Evolutionary conservation across 2,888 invertebrate species (phyloP).

Genomic region (Halictus quadricinctus): DNA sequence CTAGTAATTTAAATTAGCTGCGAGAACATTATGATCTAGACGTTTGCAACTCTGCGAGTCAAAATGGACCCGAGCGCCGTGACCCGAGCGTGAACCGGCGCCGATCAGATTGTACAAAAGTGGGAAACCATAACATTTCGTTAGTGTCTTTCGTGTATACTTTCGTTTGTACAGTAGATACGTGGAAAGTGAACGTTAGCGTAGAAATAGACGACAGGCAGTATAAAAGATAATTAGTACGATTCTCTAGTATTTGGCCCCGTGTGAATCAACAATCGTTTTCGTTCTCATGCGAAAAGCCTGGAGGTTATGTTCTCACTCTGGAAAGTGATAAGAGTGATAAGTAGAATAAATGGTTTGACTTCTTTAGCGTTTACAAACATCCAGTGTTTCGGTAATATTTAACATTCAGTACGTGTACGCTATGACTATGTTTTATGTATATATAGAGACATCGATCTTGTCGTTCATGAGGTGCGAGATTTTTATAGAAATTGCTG

Average conservation of each 20-base stretch:
- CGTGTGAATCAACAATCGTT: slow-evolving; percentile 48
- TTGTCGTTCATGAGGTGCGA: not conserved
- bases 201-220: slow-evolving; percentile 47
- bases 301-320: not conserved
- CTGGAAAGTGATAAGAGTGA: not conserved
- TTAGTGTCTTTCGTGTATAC: slow-evolving; percentile 19
- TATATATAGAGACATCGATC: not conserved
- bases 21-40: not conserved
- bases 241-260: slow-evolving; percentile 51
- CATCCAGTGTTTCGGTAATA: not conserved
- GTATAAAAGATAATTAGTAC: slow-evolving; percentile 26
- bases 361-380: not conserved
- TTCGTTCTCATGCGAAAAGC: slow-evolving; percentile 33
- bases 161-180: slow-evolving; percentile 30
- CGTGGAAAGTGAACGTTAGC: slow-evolving; percentile 43
- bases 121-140: slow-evolving; percentile 29
- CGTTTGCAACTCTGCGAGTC: not conserved
- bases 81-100: not conserved
- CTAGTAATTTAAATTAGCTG: not conserved
- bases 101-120: slow-evolving; percentile 22
- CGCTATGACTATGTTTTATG: not conserved
- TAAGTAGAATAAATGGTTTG: not conserved
- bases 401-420: not conserved
- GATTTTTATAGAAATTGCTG: not conserved
- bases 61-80: not conserved